These are phyloP conservation scores for Phania funesta DNA, from an alignment of 2,888 invertebrate species.

Conservation along the genomic window DNA sequence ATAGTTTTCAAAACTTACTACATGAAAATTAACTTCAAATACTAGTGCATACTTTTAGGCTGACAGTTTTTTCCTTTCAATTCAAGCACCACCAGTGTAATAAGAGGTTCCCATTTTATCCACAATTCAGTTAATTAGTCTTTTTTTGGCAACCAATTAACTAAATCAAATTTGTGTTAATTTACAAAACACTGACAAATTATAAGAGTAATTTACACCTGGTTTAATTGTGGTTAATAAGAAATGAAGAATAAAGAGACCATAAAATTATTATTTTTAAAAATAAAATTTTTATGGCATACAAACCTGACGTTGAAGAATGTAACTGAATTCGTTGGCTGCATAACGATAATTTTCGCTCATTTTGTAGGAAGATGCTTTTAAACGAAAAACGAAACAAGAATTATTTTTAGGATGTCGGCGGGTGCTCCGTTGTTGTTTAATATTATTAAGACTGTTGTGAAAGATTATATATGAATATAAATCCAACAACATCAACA, in stretches of 20 bases:
- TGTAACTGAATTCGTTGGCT: slow-evolving; percentile 80
- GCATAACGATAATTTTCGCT: slow-evolving; percentile 79
- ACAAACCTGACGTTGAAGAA: slow-evolving; percentile 79
- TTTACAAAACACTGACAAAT: slow-evolving; percentile 15
- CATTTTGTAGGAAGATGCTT: slow-evolving; percentile 70
- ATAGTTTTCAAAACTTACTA: background rate
- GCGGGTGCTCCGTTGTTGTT: slow-evolving; percentile 3
- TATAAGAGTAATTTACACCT: slow-evolving; percentile 17
- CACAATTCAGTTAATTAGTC: slow-evolving; percentile 27
- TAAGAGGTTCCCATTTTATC: too few species aligned
- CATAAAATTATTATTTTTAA: background rate
- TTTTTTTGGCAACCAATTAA: slow-evolving; percentile 33
- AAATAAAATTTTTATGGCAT: background rate
- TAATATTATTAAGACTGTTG: background rate
- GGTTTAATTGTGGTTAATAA: slow-evolving; percentile 18
- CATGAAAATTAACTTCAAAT: background rate
- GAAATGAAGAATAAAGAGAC: background rate
- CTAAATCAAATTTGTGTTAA: slow-evolving; percentile 1
- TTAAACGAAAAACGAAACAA: background rate
- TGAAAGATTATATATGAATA: too few species aligned
- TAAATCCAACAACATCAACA: slow-evolving; percentile 9
- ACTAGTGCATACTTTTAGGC: slow-evolving; percentile 32
- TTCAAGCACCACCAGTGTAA: too few species aligned
- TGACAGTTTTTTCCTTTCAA: background rate
- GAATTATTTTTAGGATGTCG: background rate